A percentile compares a stretch with the other conserved stretches of the same genome.
Conservation (phyloP, 1,140 invertebrate species). For the Drosophila punjabiensis region DNA sequence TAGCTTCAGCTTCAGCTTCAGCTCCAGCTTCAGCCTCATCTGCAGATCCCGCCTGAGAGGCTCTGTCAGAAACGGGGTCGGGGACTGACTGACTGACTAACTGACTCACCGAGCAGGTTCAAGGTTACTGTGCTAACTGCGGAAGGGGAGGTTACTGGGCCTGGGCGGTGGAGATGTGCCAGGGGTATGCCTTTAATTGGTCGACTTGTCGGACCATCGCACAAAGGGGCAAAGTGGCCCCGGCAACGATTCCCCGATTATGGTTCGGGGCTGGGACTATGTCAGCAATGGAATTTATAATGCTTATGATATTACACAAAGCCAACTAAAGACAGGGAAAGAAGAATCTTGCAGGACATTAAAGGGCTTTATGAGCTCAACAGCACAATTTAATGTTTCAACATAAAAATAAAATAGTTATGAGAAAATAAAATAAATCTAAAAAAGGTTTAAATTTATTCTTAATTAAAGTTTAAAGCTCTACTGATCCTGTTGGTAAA, state of each 20-base stretch:
- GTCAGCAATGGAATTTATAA: conserved; percentile 82
- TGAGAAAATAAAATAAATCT: not conserved
- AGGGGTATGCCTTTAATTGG: conserved; percentile 76
- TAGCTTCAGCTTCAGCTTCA: conserved; percentile 23
- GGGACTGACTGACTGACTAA: conserved; percentile 64
- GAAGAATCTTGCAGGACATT: not conserved
- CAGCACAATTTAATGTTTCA: not conserved
- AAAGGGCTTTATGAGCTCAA: not conserved
- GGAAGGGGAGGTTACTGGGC: conserved; percentile 18
- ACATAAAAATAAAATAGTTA: not conserved
- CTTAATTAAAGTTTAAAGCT: not conserved
- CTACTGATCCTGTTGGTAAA: not conserved
- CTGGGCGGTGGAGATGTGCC: conserved; percentile 7
- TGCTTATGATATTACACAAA: conserved; percentile 69
- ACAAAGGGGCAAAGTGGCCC: conserved; percentile 33
- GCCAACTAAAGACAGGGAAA: not conserved
- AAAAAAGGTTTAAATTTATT: not conserved
- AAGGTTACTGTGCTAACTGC: conserved; percentile 84
- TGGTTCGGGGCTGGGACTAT: conserved; percentile 46
- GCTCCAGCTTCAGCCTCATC: conserved; percentile 11
- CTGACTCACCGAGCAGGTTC: conserved; percentile 79
- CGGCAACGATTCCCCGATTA: conserved; percentile 58
- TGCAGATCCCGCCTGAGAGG: conserved; percentile 17
- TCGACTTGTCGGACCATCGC: conserved; percentile 69
- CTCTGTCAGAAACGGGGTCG: conserved; percentile 44